Base-by-base conservation (phyloP, 2,113 vertebrate genomes). In the Coturnix japonica region DNA sequence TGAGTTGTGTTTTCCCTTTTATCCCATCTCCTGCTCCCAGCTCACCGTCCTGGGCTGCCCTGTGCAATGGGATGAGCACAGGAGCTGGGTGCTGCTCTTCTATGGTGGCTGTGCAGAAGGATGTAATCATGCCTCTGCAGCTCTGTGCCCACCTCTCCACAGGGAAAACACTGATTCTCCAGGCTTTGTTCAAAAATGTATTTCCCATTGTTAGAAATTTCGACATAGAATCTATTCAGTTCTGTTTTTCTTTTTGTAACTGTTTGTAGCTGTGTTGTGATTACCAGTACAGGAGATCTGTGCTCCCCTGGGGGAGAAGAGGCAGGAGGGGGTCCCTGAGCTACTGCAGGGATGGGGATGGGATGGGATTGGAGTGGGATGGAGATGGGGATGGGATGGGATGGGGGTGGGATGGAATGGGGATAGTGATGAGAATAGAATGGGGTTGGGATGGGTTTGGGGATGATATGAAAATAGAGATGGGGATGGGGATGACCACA, bases 321-420 rank as follows among this genome's bases (percentile, higher is more conserved):
- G 28, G 31, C 46, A 66, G 26, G 64, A 37, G 7, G 4, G 37
- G 22, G 25, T 23, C 28, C 49, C 69, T 44, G 46, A 33, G 21
- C 30, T 23, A 6, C 2, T 1, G 1, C 1, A 6, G 15, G 11
- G 20, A 13, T 39, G 51, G 51, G 11, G 16, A 10, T 19, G 33
- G 23, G 28, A 59, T 59, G n/a, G 57, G 33, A n/a, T 13, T 23
- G 49, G 54, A 56, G 16, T 11, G 22, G 35, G 53, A 59, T 59
- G n/a, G 57, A 21, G 33, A 60, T 25, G 49, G n/a, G 57, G 57
- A 59, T 33, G 33, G n/a, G n/a, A 25, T 26, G 25, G 49, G 51
- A 6, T 53, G 51, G 51, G 5, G 14, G 16, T 53, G 7, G 56
- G 11, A 35, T 59, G 20, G n/a, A 22, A 14, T 35, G 14, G 57